Evolutionary conservation across 2,797 vertebrate species (phyloP).

Genomic region (Oryzias dopingdopingensis): DNA sequence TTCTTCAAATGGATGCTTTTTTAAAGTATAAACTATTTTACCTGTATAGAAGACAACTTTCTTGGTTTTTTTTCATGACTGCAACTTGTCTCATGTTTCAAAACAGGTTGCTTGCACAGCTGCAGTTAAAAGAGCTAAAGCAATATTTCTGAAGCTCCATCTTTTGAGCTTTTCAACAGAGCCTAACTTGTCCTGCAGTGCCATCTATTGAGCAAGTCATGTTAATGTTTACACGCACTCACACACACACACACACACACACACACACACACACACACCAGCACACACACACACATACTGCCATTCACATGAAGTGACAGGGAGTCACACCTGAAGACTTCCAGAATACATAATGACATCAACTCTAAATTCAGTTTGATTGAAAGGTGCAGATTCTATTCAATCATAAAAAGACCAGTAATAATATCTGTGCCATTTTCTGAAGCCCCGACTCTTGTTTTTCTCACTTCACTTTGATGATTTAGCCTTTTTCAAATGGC

Average conservation of each 20-base stretch:
- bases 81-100: constrained; percentile 32
- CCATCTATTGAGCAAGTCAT: constrained; percentile 64
- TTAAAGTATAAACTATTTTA: constrained; percentile 43
- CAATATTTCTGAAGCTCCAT: constrained; percentile 64
- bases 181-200: constrained; percentile 63
- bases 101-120: constrained; percentile 54
- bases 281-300: constrained; percentile 50
- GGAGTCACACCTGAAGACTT: constrained; percentile 56
- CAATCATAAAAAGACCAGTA: constrained; percentile 19
- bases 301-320: constrained; percentile 57
- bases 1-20: constrained; percentile 57
- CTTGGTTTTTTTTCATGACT: constrained; percentile 32
- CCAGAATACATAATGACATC: constrained; percentile 20
- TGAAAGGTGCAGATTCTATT: constrained; percentile 10
- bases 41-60: constrained; percentile 55
- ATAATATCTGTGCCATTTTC: constrained; percentile 46
- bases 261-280: constrained; percentile 38
- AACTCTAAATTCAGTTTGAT: constrained; percentile 20
- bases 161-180: constrained; percentile 53
- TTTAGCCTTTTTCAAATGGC: constrained; percentile 26
- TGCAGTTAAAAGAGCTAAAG: constrained; percentile 69
- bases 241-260: constrained; percentile 51
- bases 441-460: constrained; percentile 29
- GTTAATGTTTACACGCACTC: constrained; percentile 69
- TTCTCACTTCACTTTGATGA: constrained; percentile 31